phyloP scores from a whole-genome alignment of 1,140 invertebrate species.

The Asbolus verrucosus region DNA sequence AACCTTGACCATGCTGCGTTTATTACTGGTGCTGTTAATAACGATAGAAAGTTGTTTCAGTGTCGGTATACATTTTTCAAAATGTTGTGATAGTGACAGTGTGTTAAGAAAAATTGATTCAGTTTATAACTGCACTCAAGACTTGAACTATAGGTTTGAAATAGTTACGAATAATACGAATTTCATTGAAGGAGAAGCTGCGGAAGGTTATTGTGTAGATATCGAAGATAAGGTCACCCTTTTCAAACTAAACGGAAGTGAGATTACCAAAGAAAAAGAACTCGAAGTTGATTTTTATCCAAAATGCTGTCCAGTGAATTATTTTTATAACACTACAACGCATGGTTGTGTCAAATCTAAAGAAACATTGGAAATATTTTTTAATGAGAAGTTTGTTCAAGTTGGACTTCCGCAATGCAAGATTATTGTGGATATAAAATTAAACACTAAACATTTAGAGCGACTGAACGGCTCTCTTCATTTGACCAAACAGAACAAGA shows the following conservation, averaged over 20 bases:
- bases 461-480: neutral
- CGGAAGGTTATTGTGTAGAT: neutral
- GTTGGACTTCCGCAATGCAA: slow-evolving; percentile 53
- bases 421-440: slow-evolving; percentile 49
- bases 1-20: slow-evolving; percentile 7
- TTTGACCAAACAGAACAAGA: neutral
- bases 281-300: slow-evolving; percentile 43
- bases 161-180: neutral
- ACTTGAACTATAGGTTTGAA: neutral
- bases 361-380: slow-evolving; percentile 26
- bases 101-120: neutral
- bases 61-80: neutral
- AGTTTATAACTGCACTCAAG: neutral
- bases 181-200: neutral
- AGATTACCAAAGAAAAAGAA: neutral
- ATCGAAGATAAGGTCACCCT: slow-evolving; percentile 2
- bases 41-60: neutral
- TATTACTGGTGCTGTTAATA: slow-evolving; percentile 9
- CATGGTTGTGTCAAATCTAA: slow-evolving; percentile 48
- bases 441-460: neutral
- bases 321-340: slow-evolving; percentile 47
- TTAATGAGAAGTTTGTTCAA: slow-evolving; percentile 43
- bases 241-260: neutral
- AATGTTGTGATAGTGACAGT: slow-evolving; percentile 29
- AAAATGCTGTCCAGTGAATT: slow-evolving; percentile 56